A percentile compares a stretch with the other conserved stretches of the same genome.
Conservation (phyloP, 2,113 vertebrate genomes). For the Dipodomys stephensi region DNA sequence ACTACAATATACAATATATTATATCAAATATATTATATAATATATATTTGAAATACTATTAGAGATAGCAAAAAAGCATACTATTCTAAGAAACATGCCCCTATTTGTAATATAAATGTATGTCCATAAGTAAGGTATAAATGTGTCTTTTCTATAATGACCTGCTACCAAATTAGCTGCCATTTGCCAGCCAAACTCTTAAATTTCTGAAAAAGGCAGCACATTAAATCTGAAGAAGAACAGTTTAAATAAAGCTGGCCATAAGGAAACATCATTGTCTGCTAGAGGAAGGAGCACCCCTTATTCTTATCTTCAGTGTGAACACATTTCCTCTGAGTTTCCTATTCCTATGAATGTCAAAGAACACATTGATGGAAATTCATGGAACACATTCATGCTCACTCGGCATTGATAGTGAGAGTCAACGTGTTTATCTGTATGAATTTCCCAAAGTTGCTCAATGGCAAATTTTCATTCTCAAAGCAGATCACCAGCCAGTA, state of each 20-base stretch:
- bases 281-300: not conserved
- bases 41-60: not conserved
- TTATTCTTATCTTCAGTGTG: not conserved
- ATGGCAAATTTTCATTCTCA: not conserved
- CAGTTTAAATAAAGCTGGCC: not conserved
- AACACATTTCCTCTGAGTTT: not conserved
- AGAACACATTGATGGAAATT: too few species aligned
- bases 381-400: too few species aligned
- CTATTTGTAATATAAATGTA: not conserved
- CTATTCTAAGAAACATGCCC: not conserved
- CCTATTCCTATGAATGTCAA: not conserved
- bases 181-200: not conserved
- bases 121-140: not conserved
- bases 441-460: not conserved
- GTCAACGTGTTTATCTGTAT: not conserved
- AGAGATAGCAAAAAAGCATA: not conserved
- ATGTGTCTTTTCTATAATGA: not conserved
- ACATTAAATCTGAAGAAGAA: not conserved
- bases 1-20: too few species aligned
- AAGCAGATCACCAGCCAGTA: not conserved
- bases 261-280: not conserved
- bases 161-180: not conserved
- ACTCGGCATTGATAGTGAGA: not conserved
- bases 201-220: constrained; percentile 16
- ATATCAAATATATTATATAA: too few species aligned